A percentile compares a stretch with the other conserved stretches of the same genome.
Evolutionary conservation across 2,113 vertebrate species (phyloP).

Genomic region (Vicugna pacos): DNA sequence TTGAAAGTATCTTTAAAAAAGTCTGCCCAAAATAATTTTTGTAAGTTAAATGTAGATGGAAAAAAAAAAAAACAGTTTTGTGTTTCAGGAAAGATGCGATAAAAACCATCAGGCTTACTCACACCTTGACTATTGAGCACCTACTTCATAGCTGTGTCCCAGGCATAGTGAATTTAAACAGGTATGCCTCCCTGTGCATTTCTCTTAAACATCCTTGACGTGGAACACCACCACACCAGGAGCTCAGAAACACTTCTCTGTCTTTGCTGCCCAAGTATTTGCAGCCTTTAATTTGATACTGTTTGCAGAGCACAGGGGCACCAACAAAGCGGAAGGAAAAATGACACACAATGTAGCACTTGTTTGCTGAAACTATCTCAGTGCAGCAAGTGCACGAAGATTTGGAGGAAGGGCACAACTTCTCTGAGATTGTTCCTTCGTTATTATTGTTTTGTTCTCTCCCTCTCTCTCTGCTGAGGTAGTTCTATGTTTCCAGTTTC

Average conservation of each 20-base stretch:
- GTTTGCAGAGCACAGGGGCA: no score
- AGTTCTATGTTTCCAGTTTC: background rate
- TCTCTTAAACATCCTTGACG: background rate
- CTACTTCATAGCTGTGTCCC: background rate
- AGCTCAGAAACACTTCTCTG: background rate
- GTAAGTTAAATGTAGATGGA: background rate
- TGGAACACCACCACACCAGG: no score
- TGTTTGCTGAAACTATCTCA: background rate
- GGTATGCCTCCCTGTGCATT: rapidly evolving
- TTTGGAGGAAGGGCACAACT: background rate
- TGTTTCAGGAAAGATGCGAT: background rate
- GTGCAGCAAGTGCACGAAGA: background rate
- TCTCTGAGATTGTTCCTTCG: no score
- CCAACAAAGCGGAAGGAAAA: background rate
- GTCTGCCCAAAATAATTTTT: background rate
- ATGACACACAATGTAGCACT: rapidly evolving
- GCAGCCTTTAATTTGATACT: background rate
- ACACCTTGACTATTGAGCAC: background rate
- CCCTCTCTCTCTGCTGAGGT: background rate
- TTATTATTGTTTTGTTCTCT: background rate
- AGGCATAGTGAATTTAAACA: background rate
- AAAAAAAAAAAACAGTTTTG: background rate
- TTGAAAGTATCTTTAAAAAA: background rate
- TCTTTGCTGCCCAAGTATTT: background rate
- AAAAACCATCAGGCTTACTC: background rate